Percentiles rank a stretch among this genome's conserved stretches.
phyloP scores from a whole-genome alignment of 2,113 vertebrate genomes.

The Lepus timidus region DNA sequence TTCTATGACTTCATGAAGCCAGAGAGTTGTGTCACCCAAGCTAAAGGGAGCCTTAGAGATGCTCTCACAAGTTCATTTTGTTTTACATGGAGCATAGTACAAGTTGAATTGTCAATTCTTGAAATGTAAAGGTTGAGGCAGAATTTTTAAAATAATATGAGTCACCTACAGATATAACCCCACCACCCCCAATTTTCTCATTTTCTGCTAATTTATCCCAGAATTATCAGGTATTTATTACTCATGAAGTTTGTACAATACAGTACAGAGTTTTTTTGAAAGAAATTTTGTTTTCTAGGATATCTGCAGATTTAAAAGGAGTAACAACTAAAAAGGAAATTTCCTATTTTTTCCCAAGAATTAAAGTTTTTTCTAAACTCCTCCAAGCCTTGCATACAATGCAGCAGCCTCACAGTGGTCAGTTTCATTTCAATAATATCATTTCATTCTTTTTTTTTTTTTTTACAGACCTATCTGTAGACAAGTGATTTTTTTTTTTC shows the following conservation, averaged over 20 bases:
- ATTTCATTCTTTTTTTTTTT: constrained; percentile 86
- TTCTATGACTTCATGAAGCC: constrained; percentile 76
- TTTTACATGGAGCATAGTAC: constrained; percentile 63
- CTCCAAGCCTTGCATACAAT: constrained; percentile 93
- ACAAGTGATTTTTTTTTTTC: constrained; percentile 82
- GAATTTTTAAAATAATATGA: background rate
- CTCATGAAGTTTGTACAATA: background rate
- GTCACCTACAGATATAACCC: background rate
- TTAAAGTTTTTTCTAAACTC: constrained; percentile 82
- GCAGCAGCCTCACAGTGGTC: constrained; percentile 92
- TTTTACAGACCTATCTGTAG: constrained; percentile 90
- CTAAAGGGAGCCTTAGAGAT: constrained; percentile 81
- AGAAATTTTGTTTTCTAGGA: constrained; percentile 87
- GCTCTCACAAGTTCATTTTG: constrained; percentile 68
- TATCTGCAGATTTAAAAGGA: constrained; percentile 90
- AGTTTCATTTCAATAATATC: constrained; percentile 90
- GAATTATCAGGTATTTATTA: background rate
- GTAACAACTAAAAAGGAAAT: constrained; percentile 73
- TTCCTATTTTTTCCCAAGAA: constrained; percentile 70
- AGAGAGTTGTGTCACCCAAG: constrained; percentile 74
- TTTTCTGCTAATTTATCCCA: constrained; percentile 5
- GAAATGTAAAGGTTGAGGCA: constrained; percentile 60
- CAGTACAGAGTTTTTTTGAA: constrained; percentile 53
- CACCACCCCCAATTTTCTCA: background rate
- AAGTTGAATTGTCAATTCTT: constrained; percentile 73